These are phyloP conservation scores for Empis stercorea DNA, from an alignment of 2,888 invertebrate species.

Conservation along the genomic window DNA sequence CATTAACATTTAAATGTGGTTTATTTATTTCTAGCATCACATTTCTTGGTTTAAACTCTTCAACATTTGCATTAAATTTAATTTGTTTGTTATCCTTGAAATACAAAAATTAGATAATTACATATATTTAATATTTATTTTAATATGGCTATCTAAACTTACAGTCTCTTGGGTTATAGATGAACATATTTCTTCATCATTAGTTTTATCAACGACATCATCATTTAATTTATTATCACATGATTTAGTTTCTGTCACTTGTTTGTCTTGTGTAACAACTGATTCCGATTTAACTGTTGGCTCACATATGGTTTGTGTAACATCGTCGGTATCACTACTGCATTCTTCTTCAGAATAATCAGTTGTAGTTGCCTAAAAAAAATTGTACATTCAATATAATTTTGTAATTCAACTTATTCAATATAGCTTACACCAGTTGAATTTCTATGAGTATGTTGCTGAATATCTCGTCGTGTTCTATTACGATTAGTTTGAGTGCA, in stretches of 20 bases:
- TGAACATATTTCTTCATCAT: neutral
- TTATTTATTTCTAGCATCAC: neutral
- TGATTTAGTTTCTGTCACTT: neutral
- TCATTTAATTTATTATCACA: too few relatives aligned
- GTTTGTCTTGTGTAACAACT: neutral
- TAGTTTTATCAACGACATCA: neutral
- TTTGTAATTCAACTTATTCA: neutral
- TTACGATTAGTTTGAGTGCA: too few relatives aligned
- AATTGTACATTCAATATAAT: neutral
- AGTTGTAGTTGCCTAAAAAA: slow-evolving; percentile 11
- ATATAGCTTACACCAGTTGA: slow-evolving; percentile 13
- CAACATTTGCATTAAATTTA: slow-evolving; percentile 12
- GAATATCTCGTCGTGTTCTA: neutral
- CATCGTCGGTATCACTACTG: slow-evolving; percentile 7
- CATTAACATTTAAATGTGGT: slow-evolving; percentile 14
- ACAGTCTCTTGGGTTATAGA: slow-evolving; percentile 9
- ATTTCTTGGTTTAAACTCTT: slow-evolving; percentile 12
- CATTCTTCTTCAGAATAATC: slow-evolving; percentile 14
- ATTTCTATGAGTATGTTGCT: slow-evolving; percentile 5
- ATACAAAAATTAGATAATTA: neutral
- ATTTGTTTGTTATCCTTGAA: slow-evolving; percentile 8
- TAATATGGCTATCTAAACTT: neutral
- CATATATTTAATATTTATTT: neutral
- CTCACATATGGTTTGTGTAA: neutral
- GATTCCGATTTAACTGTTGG: too few relatives aligned